Percentiles rank a stretch among this genome's conserved stretches.
phyloP scores from a whole-genome alignment of 2,113 vertebrate species.

The Herpetotheres cachinnans region DNA sequence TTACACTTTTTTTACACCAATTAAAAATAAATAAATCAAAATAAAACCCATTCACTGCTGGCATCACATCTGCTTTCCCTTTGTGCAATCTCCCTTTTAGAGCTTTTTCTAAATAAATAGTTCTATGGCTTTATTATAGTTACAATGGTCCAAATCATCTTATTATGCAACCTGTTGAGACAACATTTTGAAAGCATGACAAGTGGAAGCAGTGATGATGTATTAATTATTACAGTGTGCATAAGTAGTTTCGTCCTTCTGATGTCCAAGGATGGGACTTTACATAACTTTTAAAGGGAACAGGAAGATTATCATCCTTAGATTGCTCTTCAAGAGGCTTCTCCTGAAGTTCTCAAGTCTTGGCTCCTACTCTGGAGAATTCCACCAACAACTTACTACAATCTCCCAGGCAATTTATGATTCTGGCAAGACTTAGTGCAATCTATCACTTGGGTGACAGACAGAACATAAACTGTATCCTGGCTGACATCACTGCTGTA shows the following conservation, averaged over 20 bases:
- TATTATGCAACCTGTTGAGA: background rate
- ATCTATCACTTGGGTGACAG: conserved; percentile 25
- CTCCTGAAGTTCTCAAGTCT: conserved; percentile 8
- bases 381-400: conserved; percentile 12
- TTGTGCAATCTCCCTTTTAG: background rate
- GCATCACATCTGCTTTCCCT: background rate
- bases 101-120: background rate
- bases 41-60: background rate
- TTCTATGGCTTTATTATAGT: background rate
- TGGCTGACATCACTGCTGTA: conserved; percentile 36
- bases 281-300: background rate
- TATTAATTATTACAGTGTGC: background rate
- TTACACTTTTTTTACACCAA: background rate
- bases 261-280: background rate
- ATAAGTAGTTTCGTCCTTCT: background rate
- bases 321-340: background rate
- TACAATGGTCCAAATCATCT: background rate
- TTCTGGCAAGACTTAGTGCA: conserved; percentile 6
- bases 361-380: background rate
- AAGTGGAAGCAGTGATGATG: background rate
- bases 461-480: conserved; percentile 32
- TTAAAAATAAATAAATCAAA: background rate
- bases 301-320: background rate
- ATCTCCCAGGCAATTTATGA: conserved; percentile 21
- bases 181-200: background rate